Base-by-base conservation (phyloP, 2,113 vertebrate genomes). In the Nesogale talazaci region DNA sequence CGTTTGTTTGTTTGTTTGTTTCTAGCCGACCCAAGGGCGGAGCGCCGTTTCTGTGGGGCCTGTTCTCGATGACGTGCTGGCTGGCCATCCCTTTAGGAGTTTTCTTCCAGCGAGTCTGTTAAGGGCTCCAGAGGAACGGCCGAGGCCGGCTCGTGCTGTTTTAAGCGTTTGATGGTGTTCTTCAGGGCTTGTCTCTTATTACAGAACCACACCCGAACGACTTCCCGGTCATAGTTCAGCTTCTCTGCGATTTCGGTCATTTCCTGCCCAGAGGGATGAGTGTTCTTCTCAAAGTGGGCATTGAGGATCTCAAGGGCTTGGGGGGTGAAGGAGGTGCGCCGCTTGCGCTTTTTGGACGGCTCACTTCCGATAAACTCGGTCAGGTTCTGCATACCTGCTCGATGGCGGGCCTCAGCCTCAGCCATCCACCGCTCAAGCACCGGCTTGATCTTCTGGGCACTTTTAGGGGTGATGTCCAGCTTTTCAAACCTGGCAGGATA, bases 401-500 rank as follows among this genome's bases (percentile, higher is more conserved):
- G 99, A 98, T 99, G 99, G 99, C 99, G 99, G 99, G 99, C 99
- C 98, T 99, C 99, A 98, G 99, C 99, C 99, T 99, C 99, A 97
- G 99, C 99, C 99, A 99, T 99, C 99, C 99, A 99, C 98, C 99
- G 99, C 98, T 99, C 99, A 99, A 99, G 99, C 99, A 99, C 99
- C 95, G 99, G 99, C 99, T 99, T 99, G 98, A 99, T 99, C 99
- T 99, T 99, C 99, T 99, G 99, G 98, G 99, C 99, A 98, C 99
- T 99, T 99, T 99, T 99, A 99, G 99, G 99, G 97, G 99, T 99
- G 99, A 99, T 99, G 99, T 99, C 99, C 99, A 99, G 99, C 99
- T 99, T 99, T 99, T 99, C 99, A 99, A 99, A 99, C 99, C 99
- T 99, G 99, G 99, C 99, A 99, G 99, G 99, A 99, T 99, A 99